Percentiles rank a stretch among this genome's conserved stretches.
Conservation (phyloP, 2,888 invertebrate genomes). For the Tillus elongatus region DNA sequence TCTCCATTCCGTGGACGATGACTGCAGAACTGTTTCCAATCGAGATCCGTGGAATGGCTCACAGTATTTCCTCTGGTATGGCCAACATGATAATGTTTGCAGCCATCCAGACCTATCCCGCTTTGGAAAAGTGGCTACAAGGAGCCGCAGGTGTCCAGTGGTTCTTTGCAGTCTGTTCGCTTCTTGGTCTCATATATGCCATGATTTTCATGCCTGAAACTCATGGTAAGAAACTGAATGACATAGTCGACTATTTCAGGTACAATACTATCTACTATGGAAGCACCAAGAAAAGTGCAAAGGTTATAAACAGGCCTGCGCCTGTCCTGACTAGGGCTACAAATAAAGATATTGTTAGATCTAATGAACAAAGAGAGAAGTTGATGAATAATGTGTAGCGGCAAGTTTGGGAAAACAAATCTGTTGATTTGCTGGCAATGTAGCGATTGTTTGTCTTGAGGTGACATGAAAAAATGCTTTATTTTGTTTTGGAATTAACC, state of each 20-base stretch:
- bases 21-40: constrained; percentile 50
- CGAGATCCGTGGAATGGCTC: constrained; percentile 48
- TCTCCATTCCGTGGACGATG: constrained; percentile 53
- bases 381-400: constrained; percentile 13
- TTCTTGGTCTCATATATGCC: constrained; percentile 38
- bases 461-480: no score
- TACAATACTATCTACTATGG: constrained; percentile 32
- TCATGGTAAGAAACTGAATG: constrained; percentile 41
- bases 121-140: constrained; percentile 28
- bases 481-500: no score
- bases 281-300: constrained; percentile 13
- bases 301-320: constrained; percentile 4
- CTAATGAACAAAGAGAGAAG: constrained; percentile 16
- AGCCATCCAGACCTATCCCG: constrained; percentile 44
- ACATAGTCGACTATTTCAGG: constrained; percentile 44
- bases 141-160: constrained; percentile 45
- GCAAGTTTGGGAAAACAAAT: no score
- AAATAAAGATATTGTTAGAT: constrained; percentile 15
- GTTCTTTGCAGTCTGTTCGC: constrained; percentile 22
- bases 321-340: constrained; percentile 7
- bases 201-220: constrained; percentile 44
- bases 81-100: constrained; percentile 49
- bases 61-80: constrained; percentile 45
- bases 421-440: no score
- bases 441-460: no score